A percentile compares a stretch with the other conserved stretches of the same genome.
Evolutionary conservation across 2,797 vertebrate genomes (phyloP).

Genomic region (Peromyscus attwateri): DNA sequence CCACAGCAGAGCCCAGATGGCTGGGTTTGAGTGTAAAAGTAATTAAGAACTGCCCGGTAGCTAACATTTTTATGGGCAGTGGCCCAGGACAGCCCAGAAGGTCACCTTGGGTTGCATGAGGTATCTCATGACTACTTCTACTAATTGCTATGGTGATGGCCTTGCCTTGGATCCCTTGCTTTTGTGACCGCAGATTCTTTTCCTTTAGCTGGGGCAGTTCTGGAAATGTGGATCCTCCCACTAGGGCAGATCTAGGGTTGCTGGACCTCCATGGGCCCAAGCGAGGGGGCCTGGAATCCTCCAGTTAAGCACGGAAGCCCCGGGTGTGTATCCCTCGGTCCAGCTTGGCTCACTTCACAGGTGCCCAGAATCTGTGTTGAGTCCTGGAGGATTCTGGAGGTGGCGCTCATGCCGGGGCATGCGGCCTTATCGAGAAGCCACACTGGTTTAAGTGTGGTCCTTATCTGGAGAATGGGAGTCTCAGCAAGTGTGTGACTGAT

Average conservation of each 20-base stretch:
- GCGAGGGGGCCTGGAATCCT: not conserved
- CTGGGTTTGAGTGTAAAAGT: not conserved
- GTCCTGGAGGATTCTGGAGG: not conserved
- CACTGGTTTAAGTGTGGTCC: not conserved
- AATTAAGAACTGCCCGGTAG: constrained; percentile 63
- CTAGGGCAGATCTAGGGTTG: not conserved
- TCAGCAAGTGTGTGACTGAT: not conserved
- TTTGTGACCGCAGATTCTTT: not conserved
- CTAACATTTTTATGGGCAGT: not conserved
- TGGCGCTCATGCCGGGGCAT: accelerated
- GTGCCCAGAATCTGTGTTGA: not conserved
- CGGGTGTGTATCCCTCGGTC: not conserved
- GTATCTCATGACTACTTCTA: not conserved
- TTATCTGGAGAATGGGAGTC: not conserved
- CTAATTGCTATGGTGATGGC: not conserved
- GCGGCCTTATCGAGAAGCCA: not conserved
- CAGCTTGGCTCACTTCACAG: not conserved
- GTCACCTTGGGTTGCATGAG: not conserved
- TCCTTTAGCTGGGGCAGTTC: not conserved
- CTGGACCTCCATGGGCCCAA: not conserved
- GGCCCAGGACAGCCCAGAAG: not conserved
- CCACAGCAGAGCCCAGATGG: not conserved
- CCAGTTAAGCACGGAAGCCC: not conserved
- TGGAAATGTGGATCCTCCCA: not conserved
- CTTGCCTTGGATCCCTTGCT: not conserved